phyloP scores from a whole-genome alignment of 2,888 invertebrate species.

The Pandemis corylana region DNA sequence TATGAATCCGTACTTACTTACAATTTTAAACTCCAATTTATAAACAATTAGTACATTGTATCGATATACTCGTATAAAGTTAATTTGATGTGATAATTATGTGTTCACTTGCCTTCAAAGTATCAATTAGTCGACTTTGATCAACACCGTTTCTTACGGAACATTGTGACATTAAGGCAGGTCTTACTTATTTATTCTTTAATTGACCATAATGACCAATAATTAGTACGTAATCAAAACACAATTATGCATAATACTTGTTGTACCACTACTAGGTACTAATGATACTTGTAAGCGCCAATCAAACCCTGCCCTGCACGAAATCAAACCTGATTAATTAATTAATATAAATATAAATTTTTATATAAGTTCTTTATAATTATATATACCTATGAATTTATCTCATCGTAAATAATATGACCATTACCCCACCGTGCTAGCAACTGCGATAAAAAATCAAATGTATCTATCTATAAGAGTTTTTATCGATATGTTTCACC shows the following conservation, averaged over 20 bases:
- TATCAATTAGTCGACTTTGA: not conserved
- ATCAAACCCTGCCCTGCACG: not conserved
- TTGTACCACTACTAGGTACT: not conserved
- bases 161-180: not conserved
- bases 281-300: not conserved
- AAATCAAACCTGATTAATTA: not conserved
- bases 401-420: conserved; percentile 21
- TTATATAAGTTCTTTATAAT: not conserved
- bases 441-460: conserved; percentile 32
- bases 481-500: conserved; percentile 28
- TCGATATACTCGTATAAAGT: not conserved
- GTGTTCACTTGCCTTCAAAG: not conserved
- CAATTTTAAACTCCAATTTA: no score
- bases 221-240: not conserved
- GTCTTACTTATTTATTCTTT: not conserved
- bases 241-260: not conserved
- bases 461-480: conserved; percentile 34
- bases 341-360: not conserved
- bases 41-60: not conserved
- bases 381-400: not conserved
- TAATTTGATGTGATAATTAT: not conserved
- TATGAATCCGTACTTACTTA: no score
- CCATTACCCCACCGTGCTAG: conserved; percentile 2
- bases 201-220: not conserved
- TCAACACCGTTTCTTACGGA: not conserved